Percentiles rank a stretch among this genome's conserved stretches.
Conservation (phyloP, 2,113 vertebrate species). For the Acinonyx jubatus region DNA sequence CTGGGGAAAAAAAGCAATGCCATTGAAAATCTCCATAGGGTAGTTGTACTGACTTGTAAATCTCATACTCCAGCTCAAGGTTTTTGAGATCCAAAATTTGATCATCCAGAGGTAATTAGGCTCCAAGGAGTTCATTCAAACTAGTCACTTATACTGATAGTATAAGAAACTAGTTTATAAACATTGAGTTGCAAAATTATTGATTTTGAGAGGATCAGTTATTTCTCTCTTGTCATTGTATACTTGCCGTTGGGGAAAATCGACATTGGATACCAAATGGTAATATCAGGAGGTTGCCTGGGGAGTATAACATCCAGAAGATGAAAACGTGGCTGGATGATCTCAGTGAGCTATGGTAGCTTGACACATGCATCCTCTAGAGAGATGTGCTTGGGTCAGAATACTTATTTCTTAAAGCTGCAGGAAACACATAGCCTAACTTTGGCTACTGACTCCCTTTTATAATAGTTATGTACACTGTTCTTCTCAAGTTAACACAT, state of each 20-base stretch:
- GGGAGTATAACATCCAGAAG: neutral
- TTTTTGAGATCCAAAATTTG: conserved; percentile 22
- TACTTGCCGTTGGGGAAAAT: neutral
- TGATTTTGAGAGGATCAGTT: neutral
- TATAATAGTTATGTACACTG: neutral
- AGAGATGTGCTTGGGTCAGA: neutral
- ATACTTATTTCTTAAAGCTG: neutral
- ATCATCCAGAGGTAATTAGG: neutral
- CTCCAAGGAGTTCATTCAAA: neutral
- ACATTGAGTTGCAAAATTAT: neutral
- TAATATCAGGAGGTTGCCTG: neutral
- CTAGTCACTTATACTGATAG: neutral
- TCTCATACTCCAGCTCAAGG: neutral
- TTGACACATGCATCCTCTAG: neutral
- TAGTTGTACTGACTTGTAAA: neutral
- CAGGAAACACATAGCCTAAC: neutral
- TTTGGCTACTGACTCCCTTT: neutral
- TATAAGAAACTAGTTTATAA: neutral
- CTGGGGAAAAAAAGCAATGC: too few relatives aligned
- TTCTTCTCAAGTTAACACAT: neutral
- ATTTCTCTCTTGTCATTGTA: neutral
- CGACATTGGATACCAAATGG: neutral
- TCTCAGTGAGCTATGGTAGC: neutral
- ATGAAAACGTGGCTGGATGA: neutral
- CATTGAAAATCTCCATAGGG: neutral